These are phyloP conservation scores for Phalloptychus januarius DNA, from an alignment of 2,797 vertebrate genomes.

Conservation along the genomic window DNA sequence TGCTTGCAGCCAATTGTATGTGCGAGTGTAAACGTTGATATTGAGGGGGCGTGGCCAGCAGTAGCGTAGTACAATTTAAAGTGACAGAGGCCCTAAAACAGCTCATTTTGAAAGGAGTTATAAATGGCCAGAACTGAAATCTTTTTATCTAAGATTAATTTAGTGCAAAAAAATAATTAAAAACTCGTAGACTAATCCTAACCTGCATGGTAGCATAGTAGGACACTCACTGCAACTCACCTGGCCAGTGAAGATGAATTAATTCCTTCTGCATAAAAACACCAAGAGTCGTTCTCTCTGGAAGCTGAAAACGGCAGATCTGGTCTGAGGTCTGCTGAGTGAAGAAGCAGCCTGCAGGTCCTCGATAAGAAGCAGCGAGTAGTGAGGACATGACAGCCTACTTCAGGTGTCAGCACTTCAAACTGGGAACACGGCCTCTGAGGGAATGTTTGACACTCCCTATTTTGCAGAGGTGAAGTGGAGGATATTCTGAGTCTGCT, in stretches of 20 bases:
- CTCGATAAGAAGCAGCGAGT: slow-evolving; percentile 67
- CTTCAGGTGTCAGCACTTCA: slow-evolving; percentile 77
- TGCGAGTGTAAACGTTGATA: too few species aligned
- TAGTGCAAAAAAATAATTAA: too few species aligned
- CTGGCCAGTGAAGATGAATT: slow-evolving; percentile 25
- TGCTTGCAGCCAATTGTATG: too few species aligned
- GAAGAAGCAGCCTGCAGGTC: slow-evolving; percentile 67
- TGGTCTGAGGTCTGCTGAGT: slow-evolving; percentile 49
- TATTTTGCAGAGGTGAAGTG: slow-evolving; percentile 64
- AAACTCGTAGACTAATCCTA: too few species aligned
- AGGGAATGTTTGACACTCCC: slow-evolving; percentile 53
- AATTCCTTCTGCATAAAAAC: slow-evolving; percentile 56
- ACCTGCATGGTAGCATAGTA: too few species aligned
- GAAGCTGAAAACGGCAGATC: slow-evolving; percentile 41
- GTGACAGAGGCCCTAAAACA: too few species aligned
- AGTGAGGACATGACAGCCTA: slow-evolving; percentile 56
- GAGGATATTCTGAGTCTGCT: slow-evolving; percentile 59
- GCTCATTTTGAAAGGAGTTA: too few species aligned
- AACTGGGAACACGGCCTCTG: slow-evolving; percentile 54
- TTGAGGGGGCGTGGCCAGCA: too few species aligned
- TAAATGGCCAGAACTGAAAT: not conserved
- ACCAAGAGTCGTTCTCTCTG: slow-evolving; percentile 30
- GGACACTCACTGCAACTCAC: slow-evolving; percentile 24
- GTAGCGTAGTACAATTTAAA: too few species aligned
- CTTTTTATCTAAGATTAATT: too few species aligned